Evolutionary conservation across 2,888 invertebrate species (phyloP).

Genomic region (Agrochola macilenta): DNA sequence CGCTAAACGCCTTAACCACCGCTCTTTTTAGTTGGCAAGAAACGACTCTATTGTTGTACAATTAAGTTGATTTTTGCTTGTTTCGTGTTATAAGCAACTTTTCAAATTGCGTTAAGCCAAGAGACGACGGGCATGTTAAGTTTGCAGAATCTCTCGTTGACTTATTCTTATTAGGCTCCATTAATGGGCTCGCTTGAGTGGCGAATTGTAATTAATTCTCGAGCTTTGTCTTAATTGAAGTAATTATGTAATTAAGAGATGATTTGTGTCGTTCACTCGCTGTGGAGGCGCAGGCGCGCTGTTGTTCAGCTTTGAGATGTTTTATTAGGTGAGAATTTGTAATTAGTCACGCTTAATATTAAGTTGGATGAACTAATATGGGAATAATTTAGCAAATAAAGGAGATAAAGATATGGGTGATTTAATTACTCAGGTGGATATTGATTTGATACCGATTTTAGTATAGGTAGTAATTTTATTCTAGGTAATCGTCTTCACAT

Average conservation of each 20-base stretch:
- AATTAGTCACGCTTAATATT: conserved; percentile 18
- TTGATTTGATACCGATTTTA: no score
- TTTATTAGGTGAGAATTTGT: conserved; percentile 48
- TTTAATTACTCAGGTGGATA: no score
- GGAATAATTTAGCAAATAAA: not conserved
- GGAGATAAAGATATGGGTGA: not conserved
- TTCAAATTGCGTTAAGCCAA: conserved; percentile 56
- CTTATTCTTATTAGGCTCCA: conserved; percentile 73
- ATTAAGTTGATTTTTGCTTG: conserved; percentile 55
- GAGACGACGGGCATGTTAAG: conserved; percentile 63
- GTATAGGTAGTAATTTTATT: no score
- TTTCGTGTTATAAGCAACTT: conserved; percentile 51
- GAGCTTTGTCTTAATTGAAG: conserved; percentile 69
- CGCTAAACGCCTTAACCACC: conserved; percentile 68
- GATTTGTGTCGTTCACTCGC: conserved; percentile 65
- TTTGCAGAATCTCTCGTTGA: conserved; percentile 76
- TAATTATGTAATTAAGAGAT: conserved; percentile 77
- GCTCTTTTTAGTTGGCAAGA: conserved; percentile 38
- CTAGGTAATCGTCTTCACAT: no score
- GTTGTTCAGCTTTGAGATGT: conserved; percentile 11
- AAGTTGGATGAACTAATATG: not conserved
- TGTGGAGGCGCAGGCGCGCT: conserved; percentile 43
- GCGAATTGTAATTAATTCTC: conserved; percentile 71
- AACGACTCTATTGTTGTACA: conserved; percentile 50
- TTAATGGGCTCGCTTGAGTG: conserved; percentile 64